Evolutionary conservation across 2,113 vertebrate species (phyloP), one percentile per base, ranked within the genome.

Genomic region (Syngnathus typhle): DNA sequence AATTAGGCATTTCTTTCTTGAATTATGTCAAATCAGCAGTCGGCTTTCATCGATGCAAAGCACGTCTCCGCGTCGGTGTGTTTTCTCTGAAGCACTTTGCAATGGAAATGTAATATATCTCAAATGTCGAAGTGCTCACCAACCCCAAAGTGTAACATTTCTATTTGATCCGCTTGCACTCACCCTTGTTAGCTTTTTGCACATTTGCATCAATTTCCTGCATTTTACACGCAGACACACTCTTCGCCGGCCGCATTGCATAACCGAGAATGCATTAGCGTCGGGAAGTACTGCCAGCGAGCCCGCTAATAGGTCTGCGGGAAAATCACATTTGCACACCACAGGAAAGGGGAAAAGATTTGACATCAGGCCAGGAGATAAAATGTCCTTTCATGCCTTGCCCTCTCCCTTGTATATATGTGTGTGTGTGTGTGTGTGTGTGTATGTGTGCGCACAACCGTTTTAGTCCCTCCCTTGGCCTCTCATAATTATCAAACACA

Each of bases 381-480:
- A 85, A 85, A 73, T 43, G 1, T 43, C 60, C 75, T 86, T 86
- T 84, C 74, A 84, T 84, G 78, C 78, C 70, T 69, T 39, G 27
- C 12, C 21, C 54, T 27, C 54, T 27, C 11, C 49, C 19, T 2
- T 21, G 8, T 21, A 7, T n/a, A 56, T 49, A 9, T 71, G 54
- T n/a, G 39, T 68, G 67, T 68, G 64, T 55, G 27, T 70, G 61
- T 43, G 37, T 73, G 55, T 72, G 63, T 52, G 16, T 65, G 19
- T 78, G 78, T 61, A 66, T 84, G 49, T 67, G 71, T 10, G 39
- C 9, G 10, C 3, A 3, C 3, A 11, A 43, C 11, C 41, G 12
- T 43, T 43, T 43, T 43, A 3, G 11, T 9, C 12, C 41, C 41
- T 43, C 41, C 41, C 41, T 43, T 43, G 41, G 9, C 12, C 41